Conservation (phyloP, 53 echinoderm and acorn worm genomes). For the Crossaster papposus region DNA sequence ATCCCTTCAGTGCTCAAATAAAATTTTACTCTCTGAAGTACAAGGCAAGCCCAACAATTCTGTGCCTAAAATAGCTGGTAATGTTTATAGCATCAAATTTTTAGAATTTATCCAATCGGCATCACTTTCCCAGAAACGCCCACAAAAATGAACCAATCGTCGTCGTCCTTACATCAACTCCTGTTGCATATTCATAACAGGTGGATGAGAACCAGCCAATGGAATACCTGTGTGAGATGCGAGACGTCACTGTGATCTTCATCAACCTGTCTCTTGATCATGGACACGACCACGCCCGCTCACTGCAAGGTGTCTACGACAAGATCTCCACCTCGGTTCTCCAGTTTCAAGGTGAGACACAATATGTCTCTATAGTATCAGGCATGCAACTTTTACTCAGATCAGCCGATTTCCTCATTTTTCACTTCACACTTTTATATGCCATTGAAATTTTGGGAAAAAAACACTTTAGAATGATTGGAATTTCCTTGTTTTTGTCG, state of each 20-base stretch:
- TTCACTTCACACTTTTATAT: no score
- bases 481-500: no score
- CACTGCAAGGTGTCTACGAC: conserved; percentile 81
- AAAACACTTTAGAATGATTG: no score
- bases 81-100: background rate
- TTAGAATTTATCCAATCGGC: background rate
- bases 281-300: conserved; percentile 77
- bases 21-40: no score
- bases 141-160: background rate
- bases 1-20: no score
- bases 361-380: no score
- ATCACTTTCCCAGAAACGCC: background rate
- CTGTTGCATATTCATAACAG: conserved; percentile 45
- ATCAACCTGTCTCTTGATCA: conserved; percentile 87
- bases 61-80: no score
- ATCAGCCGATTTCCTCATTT: no score
- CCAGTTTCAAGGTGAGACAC: conserved; percentile 92
- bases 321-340: conserved; percentile 76
- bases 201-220: conserved; percentile 90
- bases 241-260: conserved; percentile 90
- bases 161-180: background rate
- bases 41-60: no score
- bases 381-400: no score
- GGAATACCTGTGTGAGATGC: conserved; percentile 98
- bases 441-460: no score